Conservation (phyloP, 2,888 invertebrate species). For the Ophraella communa region DNA sequence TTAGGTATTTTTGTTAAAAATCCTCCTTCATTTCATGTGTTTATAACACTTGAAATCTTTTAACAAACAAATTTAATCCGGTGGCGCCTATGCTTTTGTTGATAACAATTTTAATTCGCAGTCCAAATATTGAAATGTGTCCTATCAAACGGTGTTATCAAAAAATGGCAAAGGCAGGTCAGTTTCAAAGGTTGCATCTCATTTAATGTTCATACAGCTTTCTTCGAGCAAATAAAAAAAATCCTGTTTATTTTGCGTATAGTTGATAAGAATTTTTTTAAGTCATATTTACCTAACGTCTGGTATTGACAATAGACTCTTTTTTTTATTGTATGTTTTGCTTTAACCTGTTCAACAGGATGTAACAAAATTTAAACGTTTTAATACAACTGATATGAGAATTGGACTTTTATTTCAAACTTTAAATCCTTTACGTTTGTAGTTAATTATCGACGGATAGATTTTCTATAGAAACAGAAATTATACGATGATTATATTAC, state of each 20-base stretch:
- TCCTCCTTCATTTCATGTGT: too few relatives aligned
- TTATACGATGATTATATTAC: neutral
- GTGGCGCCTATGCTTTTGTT: neutral
- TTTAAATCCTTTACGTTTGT: too few relatives aligned
- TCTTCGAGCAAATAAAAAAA: neutral
- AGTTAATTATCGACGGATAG: too few relatives aligned
- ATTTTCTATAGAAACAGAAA: too few relatives aligned
- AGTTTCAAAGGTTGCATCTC: conserved; percentile 20
- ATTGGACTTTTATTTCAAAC: too few relatives aligned
- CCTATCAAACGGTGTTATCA: conserved; percentile 15
- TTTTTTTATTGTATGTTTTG: neutral
- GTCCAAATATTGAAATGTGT: neutral
- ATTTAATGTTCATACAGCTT: neutral
- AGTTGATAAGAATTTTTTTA: conserved; percentile 4
- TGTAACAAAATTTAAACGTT: neutral
- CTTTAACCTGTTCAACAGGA: conserved; percentile 4
- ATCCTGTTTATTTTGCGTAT: neutral
- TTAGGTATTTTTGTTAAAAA: too few relatives aligned
- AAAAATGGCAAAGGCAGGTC: conserved; percentile 26
- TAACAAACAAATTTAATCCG: too few relatives aligned
- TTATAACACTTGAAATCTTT: too few relatives aligned
- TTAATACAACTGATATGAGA: neutral
- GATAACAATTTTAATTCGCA: neutral
- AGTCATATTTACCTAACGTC: neutral
- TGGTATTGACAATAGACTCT: neutral